Percentiles rank a stretch among this genome's conserved stretches.
These are phyloP conservation scores for Vidua macroura DNA, from an alignment of 2,113 vertebrate species.

Conservation along the genomic window DNA sequence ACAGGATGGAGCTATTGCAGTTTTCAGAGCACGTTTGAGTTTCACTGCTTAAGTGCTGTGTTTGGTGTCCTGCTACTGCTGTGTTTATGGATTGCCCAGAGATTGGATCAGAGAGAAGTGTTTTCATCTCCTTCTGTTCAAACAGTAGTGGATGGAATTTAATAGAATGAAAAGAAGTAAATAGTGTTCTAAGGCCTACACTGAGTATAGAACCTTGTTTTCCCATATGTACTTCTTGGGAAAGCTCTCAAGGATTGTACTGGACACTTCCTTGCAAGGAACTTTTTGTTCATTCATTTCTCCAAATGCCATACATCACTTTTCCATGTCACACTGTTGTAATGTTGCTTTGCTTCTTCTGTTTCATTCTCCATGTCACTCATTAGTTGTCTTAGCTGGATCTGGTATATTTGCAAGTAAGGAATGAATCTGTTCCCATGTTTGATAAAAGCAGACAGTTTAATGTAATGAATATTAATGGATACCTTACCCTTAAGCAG, in stretches of 20 bases:
- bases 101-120: not conserved
- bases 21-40: not conserved
- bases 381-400: not conserved
- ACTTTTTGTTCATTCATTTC: not conserved
- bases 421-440: not conserved
- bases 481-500: not conserved
- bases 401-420: not conserved
- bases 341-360: not conserved
- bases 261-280: not conserved
- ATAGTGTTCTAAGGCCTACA: not conserved
- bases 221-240: not conserved
- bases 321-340: not conserved
- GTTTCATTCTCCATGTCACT: not conserved
- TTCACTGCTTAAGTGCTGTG: not conserved
- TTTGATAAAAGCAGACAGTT: not conserved
- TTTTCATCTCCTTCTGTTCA: not conserved
- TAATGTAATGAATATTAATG: not conserved
- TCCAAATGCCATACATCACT: not conserved
- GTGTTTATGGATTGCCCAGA: not conserved
- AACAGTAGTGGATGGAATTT: not conserved
- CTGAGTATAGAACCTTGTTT: not conserved
- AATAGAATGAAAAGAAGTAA: not conserved
- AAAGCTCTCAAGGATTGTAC: not conserved
- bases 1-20: not conserved
- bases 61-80: not conserved